Percentiles rank a stretch among this genome's conserved stretches.
Conservation (phyloP, 92 coral and sea anemone genomes). For the Desmophyllum pertusum region DNA sequence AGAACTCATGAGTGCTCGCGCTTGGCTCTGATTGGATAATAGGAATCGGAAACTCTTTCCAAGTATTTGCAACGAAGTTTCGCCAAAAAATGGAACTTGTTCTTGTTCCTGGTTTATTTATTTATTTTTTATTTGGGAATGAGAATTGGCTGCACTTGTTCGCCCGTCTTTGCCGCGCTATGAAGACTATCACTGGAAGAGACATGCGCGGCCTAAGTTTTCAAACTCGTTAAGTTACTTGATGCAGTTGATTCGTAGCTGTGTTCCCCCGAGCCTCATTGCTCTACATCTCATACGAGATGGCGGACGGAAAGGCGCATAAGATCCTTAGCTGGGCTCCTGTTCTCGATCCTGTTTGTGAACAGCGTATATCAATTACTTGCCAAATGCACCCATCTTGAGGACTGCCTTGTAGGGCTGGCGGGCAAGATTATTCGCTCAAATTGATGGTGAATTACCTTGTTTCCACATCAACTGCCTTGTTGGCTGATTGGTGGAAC, state of each 20-base stretch:
- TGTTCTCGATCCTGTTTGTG: slow-evolving; percentile 15
- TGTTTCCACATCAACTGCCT: neutral
- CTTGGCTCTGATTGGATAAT: no score
- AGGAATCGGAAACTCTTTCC: no score
- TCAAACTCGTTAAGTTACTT: neutral
- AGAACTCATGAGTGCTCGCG: no score
- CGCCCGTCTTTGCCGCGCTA: no score
- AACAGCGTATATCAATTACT: slow-evolving; percentile 32
- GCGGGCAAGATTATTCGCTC: slow-evolving; percentile 22
- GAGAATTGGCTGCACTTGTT: no score
- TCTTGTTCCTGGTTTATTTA: no score
- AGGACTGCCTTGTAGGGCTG: slow-evolving; percentile 30
- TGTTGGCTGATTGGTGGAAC: slow-evolving; percentile 4
- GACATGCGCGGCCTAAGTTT: no score
- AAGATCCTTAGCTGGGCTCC: slow-evolving; percentile 13
- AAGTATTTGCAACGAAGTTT: no score
- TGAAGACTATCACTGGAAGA: no score
- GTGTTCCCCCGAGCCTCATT: slow-evolving; percentile 2
- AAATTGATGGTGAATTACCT: slow-evolving; percentile 11
- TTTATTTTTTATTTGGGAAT: no score
- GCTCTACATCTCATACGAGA: neutral
- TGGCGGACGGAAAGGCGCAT: slow-evolving; percentile 11
- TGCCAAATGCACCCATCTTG: slow-evolving; percentile 37
- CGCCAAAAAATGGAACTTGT: no score
- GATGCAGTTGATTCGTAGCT: slow-evolving; percentile 17